These are phyloP conservation scores for Homarus gammarus DNA, from an alignment of 2,888 invertebrate genomes.

Conservation along the genomic window DNA sequence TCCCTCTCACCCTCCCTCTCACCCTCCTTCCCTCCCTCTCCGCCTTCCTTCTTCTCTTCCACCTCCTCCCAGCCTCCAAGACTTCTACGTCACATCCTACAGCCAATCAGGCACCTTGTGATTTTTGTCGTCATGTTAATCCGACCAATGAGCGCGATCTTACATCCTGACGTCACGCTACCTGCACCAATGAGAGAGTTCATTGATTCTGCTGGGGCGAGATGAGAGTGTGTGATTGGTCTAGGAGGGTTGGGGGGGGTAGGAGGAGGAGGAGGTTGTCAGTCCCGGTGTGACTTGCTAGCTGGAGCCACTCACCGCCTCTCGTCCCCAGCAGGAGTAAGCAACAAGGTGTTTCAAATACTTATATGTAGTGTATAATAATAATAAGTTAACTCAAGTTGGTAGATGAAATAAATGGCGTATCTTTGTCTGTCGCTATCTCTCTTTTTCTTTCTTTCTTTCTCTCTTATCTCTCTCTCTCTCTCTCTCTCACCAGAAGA, in stretches of 20 bases:
- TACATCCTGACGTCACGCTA: slow-evolving; percentile 46
- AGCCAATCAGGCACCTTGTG: slow-evolving; percentile 47
- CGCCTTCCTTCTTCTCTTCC: neutral
- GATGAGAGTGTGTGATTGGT: slow-evolving; percentile 31
- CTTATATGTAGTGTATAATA: slow-evolving; percentile 38
- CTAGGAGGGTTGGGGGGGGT: neutral
- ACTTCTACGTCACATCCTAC: slow-evolving; percentile 7
- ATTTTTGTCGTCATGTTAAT: slow-evolving; percentile 52
- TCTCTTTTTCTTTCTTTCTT: too few species aligned
- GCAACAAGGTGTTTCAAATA: slow-evolving; percentile 43
- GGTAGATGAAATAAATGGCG: too few species aligned
- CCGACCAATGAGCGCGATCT: slow-evolving; percentile 46
- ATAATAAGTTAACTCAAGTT: neutral
- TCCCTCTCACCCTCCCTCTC: neutral
- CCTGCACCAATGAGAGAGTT: slow-evolving; percentile 46
- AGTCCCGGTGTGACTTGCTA: slow-evolving; percentile 27
- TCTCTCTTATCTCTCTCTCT: too few species aligned
- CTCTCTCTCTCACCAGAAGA: neutral
- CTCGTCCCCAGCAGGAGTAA: slow-evolving; percentile 2
- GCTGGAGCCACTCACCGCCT: slow-evolving; percentile 19
- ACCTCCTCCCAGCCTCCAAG: neutral
- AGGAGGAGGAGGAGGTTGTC: too few species aligned
- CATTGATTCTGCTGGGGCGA: slow-evolving; percentile 42
- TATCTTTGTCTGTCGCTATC: too few species aligned
- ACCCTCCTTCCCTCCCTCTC: neutral